Conservation (phyloP, 2,888 invertebrate genomes). For the Hartigia nigra region DNA sequence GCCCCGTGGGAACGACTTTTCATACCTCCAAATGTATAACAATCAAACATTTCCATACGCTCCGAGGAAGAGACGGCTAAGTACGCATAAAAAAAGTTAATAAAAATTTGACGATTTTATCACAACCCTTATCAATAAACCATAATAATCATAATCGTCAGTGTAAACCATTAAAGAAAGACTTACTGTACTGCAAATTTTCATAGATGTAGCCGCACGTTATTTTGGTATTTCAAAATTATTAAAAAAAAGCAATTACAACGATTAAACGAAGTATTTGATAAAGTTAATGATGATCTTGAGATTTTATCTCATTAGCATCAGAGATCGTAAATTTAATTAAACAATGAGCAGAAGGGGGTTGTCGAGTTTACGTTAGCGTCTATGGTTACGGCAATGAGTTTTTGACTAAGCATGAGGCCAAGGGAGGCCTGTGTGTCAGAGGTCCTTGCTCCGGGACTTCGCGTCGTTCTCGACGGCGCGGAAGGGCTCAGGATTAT, state of each 20-base stretch:
- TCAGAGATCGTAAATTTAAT: neutral
- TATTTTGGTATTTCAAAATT: neutral
- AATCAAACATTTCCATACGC: neutral
- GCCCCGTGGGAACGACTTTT: neutral
- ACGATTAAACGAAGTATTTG: neutral
- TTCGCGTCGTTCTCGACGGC: neutral
- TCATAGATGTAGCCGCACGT: neutral
- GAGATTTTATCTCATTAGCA: neutral
- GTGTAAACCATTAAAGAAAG: neutral
- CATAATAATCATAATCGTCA: neutral
- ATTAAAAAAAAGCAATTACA: neutral
- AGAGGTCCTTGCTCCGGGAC: constrained; percentile 32
- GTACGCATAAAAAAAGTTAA: neutral
- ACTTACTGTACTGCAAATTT: neutral
- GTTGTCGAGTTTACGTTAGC: constrained; percentile 15
- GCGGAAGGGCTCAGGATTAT: neutral
- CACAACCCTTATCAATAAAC: neutral
- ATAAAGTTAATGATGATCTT: neutral
- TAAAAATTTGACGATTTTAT: too few species aligned
- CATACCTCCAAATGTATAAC: neutral
- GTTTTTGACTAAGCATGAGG: constrained; percentile 10
- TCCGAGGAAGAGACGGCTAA: too few species aligned
- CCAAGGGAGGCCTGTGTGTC: constrained; percentile 40
- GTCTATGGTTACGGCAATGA: constrained; percentile 34
- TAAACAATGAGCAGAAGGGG: neutral